Evolutionary conservation across 2,888 invertebrate genomes (phyloP), one percentile per base, ranked within the genome.

Genomic region (Sialis fuliginosa): DNA sequence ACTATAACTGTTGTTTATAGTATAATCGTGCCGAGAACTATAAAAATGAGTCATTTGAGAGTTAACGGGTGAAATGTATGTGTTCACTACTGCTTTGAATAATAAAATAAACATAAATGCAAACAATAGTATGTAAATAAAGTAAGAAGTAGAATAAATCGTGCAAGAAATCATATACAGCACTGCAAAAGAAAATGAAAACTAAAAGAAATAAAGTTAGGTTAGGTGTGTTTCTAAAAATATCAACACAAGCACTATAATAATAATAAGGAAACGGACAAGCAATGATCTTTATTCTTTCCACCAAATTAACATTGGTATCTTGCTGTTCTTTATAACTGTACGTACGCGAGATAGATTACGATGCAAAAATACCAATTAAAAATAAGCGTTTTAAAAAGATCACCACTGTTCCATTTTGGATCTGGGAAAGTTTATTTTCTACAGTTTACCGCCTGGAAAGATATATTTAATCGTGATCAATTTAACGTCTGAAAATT

Each of bases 141-240:
- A 32, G 31, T 30, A 46, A 37, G 39, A 40, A 46, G 46, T 46
- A 39, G 7, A 22, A 22, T 22, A 22, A 22, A 22, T 39, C 46
- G 46, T 46, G 46, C 46, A 46, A 46, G 40, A 46, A 46, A 39
- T 32, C 31, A 13, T 13, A 33, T 32, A 30, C 12, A 46, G 8
- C 10, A 31, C n/a, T 30, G 9, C 9, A 33, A 46, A 8, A 9
- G 12, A 39, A 40, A 46, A 39, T 34, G 30, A 46, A 39, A 13
- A 46, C 40, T 39, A 40, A 40, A 40, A 33, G 40, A 22, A 22
- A 22, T 22, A 40, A 40, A 46, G 30, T 46, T 46, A 46, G 46
- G 46, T 46, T 46, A 46, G 46, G 46, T 46, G 46, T 46, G 46
- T 46, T 40, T 46, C 40, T 33, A 46, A 45, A 46, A 46, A 39